These are phyloP conservation scores for Oreonectes daqikongensis DNA, from an alignment of 2,797 vertebrate genomes.

Conservation along the genomic window DNA sequence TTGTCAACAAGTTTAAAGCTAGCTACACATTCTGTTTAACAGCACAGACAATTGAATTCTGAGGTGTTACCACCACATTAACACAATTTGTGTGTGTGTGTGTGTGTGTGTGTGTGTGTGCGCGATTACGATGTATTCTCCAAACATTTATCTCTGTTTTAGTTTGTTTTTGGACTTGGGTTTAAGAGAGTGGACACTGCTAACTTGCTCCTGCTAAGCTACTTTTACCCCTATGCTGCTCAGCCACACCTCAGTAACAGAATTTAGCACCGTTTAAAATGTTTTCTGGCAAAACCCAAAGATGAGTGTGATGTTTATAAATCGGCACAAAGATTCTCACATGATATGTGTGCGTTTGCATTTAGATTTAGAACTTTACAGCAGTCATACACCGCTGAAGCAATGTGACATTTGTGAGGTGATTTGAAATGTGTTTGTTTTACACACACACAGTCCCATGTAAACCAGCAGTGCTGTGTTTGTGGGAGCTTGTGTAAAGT, in stretches of 20 bases:
- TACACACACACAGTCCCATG: neutral
- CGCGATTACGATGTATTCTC: too few relatives aligned
- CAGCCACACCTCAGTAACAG: neutral
- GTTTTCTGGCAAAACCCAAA: slow-evolving; percentile 8
- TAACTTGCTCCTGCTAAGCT: neutral
- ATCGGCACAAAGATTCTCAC: neutral
- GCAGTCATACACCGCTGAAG: neutral
- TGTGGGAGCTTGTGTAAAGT: neutral
- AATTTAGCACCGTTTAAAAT: neutral
- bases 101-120: too few relatives aligned
- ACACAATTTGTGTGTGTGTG: too few relatives aligned
- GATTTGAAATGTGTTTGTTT: neutral
- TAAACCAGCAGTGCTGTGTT: neutral
- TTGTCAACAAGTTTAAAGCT: neutral
- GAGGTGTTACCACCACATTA: too few relatives aligned
- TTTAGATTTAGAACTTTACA: neutral
- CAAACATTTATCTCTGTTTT: too few relatives aligned
- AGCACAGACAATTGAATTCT: too few relatives aligned
- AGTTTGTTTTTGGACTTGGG: too few relatives aligned
- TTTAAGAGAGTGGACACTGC: too few relatives aligned
- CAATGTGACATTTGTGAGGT: slow-evolving; percentile 14
- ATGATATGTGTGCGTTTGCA: neutral
- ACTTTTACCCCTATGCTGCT: neutral
- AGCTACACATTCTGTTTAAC: too few relatives aligned
- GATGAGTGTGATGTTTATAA: neutral